Evolutionary conservation across 2,113 vertebrate species (phyloP), one percentile per base, ranked within the genome.

Genomic region (Callionymus lyra): DNA sequence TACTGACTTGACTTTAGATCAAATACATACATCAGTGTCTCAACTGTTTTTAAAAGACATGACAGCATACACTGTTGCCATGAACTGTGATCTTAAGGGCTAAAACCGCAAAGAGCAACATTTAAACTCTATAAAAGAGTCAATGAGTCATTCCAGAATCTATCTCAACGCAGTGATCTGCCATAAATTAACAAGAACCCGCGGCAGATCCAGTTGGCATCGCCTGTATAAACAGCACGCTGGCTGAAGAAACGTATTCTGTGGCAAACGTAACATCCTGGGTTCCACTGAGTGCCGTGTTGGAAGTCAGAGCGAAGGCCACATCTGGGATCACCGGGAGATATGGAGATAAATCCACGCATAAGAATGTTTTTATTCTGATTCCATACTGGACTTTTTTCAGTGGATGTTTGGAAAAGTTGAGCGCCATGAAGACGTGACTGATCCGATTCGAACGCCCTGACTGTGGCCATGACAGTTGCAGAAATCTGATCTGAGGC

Each of bases 141-240:
- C 19, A 21, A 52, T 65, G 72, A 72, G 63, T 72, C 63, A 70
- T 56, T 45, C 41, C 63, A 38, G 46, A 52, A 69, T 45, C 47
- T 53, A 47, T 65, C 52, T 52, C 72, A 70, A 63, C 66, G 63
- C 21, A 4, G 48, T 51, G 69, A 63, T 74, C 62, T 51, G 59
- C 53, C 72, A 44, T 56, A 71, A 72, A 79, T 79, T 76, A 56
- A 76, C 70, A 65, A 47, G 70, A 77, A 71, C 65, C 47, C 46
- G 59, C 56, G 76, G 62, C 60, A 53, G 57, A 38, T 59, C 62
- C 64, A 54, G 31, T 63, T 77, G 74, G 74, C 72, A 51, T 6
- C 0, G 40, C 6, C 31, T 17, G 1, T 67, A 70, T 79, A 79
- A 72, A 81, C 76, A 79, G 47, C 33, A n/a, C 13, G 14, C 12